Conservation (phyloP, 2,113 vertebrate species). For the Oenanthe oenanthe region DNA sequence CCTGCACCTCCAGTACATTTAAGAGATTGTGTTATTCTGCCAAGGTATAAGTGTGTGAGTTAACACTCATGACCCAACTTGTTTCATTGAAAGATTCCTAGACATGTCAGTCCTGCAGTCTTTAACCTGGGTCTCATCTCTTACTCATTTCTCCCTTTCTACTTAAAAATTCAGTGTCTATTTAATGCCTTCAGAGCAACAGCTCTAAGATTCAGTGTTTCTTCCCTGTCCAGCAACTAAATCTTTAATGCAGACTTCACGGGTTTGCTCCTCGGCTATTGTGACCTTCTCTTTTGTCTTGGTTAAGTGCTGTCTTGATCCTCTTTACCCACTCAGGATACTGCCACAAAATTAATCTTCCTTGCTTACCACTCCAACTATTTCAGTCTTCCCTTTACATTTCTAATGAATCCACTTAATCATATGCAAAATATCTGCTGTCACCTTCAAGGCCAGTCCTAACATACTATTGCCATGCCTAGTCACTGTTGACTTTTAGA, state of each 20-base stretch:
- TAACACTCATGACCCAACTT: background rate
- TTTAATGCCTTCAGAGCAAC: background rate
- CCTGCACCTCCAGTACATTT: background rate
- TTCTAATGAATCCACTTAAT: background rate
- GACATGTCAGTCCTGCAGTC: background rate
- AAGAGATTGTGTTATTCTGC: background rate
- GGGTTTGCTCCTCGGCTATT: background rate
- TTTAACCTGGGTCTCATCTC: background rate
- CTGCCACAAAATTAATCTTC: background rate
- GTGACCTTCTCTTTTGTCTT: background rate
- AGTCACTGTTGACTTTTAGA: background rate
- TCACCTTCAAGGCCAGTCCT: background rate
- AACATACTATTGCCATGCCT: background rate
- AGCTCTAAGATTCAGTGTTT: background rate
- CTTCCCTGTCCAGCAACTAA: background rate
- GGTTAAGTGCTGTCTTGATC: background rate
- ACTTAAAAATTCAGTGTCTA: background rate
- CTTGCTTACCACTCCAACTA: background rate
- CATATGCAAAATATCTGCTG: background rate
- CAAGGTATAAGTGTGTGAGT: background rate
- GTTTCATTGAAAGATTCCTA: background rate
- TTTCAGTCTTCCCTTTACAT: background rate
- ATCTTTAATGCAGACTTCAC: background rate
- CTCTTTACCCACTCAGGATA: background rate
- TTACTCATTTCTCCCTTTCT: background rate